Conservation (phyloP, 2,113 vertebrate species). For the Sorex fumeus region DNA sequence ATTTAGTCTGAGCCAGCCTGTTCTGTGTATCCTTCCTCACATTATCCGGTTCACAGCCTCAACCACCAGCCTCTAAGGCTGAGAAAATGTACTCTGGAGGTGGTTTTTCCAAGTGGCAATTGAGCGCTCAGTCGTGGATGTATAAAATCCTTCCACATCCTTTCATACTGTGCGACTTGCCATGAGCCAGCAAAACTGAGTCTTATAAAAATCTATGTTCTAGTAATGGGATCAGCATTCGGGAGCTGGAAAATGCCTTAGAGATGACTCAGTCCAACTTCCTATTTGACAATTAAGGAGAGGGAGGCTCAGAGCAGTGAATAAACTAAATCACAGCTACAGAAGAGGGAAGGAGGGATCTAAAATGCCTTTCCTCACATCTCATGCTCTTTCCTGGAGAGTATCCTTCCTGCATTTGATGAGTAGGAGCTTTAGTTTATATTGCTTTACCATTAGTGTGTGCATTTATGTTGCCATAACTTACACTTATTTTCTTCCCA, state of each 20-base stretch:
- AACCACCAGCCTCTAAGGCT: too few relatives aligned
- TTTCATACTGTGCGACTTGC: rapidly evolving
- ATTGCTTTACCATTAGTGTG: background rate
- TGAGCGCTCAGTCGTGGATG: background rate
- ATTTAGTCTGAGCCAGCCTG: background rate
- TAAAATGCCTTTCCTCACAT: background rate
- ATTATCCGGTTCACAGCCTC: background rate
- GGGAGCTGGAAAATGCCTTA: background rate
- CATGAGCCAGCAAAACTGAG: background rate
- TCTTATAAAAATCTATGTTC: background rate
- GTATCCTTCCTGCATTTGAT: background rate
- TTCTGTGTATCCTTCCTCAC: background rate
- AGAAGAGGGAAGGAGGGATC: background rate
- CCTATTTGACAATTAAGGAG: background rate
- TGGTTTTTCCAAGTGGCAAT: background rate
- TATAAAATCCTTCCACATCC: background rate
- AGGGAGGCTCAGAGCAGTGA: background rate
- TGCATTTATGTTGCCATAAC: background rate
- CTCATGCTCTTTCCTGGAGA: background rate
- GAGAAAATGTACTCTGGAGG: background rate
- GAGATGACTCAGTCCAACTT: background rate
- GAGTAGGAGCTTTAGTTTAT: background rate
- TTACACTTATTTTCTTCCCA: background rate
- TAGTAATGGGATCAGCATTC: background rate
- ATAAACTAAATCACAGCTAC: background rate